A percentile compares a stretch with the other conserved stretches of the same genome.
Conservation (phyloP, 2,113 vertebrate genomes). For the Gavialis gangeticus region DNA sequence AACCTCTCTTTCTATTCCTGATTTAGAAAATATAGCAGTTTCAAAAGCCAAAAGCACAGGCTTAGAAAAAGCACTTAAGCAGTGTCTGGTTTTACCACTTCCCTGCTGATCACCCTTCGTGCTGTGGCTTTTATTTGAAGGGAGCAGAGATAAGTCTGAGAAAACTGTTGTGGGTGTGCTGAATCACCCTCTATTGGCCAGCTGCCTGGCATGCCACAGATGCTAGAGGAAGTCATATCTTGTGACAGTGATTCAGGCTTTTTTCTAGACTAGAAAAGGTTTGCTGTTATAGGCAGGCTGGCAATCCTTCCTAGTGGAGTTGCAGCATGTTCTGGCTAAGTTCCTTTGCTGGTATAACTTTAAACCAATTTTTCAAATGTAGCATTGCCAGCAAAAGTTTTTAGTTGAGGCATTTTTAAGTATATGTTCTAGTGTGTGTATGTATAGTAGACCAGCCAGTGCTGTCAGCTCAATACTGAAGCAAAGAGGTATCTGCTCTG, state of each 20-base stretch:
- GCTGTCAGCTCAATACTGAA: neutral
- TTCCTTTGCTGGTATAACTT: neutral
- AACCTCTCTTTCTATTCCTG: neutral
- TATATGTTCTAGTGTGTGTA: neutral
- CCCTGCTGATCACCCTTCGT: rapidly evolving
- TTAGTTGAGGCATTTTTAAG: neutral
- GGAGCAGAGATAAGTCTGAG: neutral
- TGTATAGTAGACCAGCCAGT: neutral
- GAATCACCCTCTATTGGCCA: neutral
- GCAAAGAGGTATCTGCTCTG: rapidly evolving
- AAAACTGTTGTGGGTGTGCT: neutral
- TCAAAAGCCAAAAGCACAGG: neutral
- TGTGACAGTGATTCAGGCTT: conserved; percentile 51
- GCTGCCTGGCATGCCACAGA: neutral
- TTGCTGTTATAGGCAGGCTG: neutral
- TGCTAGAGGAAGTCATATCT: neutral
- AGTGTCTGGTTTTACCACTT: neutral
- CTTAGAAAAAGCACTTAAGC: neutral
- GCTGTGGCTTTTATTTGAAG: neutral
- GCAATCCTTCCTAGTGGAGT: neutral
- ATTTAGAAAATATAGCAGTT: neutral
- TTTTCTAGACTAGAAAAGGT: neutral
- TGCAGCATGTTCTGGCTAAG: neutral
- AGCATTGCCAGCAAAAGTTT: rapidly evolving
- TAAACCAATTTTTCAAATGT: neutral